These are phyloP conservation scores for Baronia brevicornis DNA, from an alignment of 2,888 invertebrate genomes.

Conservation along the genomic window DNA sequence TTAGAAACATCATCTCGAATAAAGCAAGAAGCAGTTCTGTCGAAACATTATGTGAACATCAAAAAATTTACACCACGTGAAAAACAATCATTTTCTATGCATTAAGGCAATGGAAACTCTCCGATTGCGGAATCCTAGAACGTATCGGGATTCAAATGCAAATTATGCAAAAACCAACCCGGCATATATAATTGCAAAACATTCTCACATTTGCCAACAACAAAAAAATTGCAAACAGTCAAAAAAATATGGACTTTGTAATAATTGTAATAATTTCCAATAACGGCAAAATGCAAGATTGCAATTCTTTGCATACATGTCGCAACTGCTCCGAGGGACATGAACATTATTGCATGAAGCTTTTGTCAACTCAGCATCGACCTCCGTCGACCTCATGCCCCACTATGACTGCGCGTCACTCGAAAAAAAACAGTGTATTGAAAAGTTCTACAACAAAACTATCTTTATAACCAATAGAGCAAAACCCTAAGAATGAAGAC, in stretches of 20 bases:
- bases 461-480: slow-evolving; percentile 3
- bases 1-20: slow-evolving; percentile 16
- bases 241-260: no score
- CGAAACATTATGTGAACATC: not conserved
- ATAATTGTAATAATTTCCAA: slow-evolving; percentile 19
- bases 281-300: slow-evolving; percentile 16
- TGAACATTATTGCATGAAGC: slow-evolving; percentile 16
- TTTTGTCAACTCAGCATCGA: slow-evolving; percentile 8
- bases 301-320: slow-evolving; percentile 16
- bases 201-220: slow-evolving; percentile 8
- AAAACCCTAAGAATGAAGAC: slow-evolving; percentile 14
- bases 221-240: no score
- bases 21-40: slow-evolving; percentile 11
- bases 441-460: not conserved
- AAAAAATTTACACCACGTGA: slow-evolving; percentile 1
- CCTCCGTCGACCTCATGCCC: no score
- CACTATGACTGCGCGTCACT: not conserved
- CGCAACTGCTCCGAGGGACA: slow-evolving; percentile 12
- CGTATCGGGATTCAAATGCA: no score
- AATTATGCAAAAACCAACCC: no score
- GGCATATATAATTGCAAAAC: slow-evolving; percentile 7
- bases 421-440: not conserved
- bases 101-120: not conserved
- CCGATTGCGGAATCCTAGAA: not conserved
- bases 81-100: slow-evolving; percentile 3